Percentiles rank a stretch among this genome's conserved stretches.
phyloP scores from a whole-genome alignment of 2,888 invertebrate genomes.

The Colostygia pectinataria region DNA sequence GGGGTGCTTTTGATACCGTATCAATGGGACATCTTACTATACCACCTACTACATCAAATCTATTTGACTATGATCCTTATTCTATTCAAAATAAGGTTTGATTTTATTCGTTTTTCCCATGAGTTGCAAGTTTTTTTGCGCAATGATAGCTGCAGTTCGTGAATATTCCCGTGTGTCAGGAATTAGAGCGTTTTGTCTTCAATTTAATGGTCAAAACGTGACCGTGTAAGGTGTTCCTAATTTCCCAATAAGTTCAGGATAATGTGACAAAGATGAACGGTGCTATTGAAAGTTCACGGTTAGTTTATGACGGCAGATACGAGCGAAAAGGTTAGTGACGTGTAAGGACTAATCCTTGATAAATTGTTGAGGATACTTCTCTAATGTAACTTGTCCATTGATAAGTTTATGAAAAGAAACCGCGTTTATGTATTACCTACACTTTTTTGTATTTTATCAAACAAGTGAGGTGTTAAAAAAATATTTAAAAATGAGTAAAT shows the following conservation, averaged over 20 bases:
- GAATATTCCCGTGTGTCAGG: conserved; percentile 75
- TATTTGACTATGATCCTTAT: conserved; percentile 22
- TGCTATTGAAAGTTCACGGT: conserved; percentile 55
- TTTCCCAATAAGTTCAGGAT: conserved; percentile 71
- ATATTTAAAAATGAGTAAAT: too few species aligned
- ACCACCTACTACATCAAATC: conserved; percentile 31
- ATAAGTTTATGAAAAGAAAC: not conserved
- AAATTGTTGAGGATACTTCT: conserved; percentile 34
- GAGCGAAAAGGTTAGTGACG: conserved; percentile 46
- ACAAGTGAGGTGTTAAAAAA: too few species aligned
- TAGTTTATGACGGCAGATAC: conserved; percentile 59
- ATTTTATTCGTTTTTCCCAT: conserved; percentile 22
- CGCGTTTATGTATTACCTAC: too few species aligned
- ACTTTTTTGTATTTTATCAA: too few species aligned
- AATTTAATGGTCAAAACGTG: conserved; percentile 78
- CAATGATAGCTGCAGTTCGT: conserved; percentile 78
- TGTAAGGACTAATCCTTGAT: conserved; percentile 43
- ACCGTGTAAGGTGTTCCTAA: conserved; percentile 69
- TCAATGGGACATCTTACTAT: conserved; percentile 66
- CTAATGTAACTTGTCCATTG: not conserved
- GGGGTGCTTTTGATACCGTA: conserved; percentile 75
- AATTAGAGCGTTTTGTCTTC: conserved; percentile 80
- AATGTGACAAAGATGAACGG: conserved; percentile 70
- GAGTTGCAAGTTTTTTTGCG: conserved; percentile 69
- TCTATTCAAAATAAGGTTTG: conserved; percentile 35